phyloP scores from a whole-genome alignment of 2,113 vertebrate species.

The Tupaia tana region DNA sequence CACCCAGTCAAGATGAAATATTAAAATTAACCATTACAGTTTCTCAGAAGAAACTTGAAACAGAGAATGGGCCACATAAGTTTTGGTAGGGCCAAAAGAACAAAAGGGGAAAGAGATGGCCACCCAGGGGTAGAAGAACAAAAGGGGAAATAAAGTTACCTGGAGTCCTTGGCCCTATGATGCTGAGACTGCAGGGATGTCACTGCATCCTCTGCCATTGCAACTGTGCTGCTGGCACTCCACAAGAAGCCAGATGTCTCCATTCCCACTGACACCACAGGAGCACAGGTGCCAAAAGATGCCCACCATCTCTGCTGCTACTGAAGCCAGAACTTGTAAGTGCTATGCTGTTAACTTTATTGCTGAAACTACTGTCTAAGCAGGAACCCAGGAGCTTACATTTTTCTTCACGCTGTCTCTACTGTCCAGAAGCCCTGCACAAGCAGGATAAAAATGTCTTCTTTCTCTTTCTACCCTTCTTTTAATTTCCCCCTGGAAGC shows the following conservation, averaged over 20 bases:
- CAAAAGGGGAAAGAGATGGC: neutral
- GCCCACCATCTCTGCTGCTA: neutral
- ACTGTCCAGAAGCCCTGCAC: neutral
- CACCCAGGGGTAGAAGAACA: neutral
- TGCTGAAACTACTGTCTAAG: neutral
- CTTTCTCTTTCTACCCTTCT: neutral
- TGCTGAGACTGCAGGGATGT: neutral
- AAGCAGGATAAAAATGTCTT: neutral
- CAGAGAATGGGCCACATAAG: neutral
- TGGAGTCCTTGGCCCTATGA: neutral
- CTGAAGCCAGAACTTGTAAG: neutral
- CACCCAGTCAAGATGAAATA: neutral
- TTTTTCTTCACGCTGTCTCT: neutral
- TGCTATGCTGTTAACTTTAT: neutral
- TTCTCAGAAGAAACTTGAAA: neutral
- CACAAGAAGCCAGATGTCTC: neutral
- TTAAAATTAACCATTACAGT: neutral
- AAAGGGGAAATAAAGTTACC: neutral
- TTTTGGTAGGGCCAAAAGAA: neutral
- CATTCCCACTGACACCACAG: neutral
- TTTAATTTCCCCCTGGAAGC: neutral
- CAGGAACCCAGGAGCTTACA: neutral
- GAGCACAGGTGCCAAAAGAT: neutral
- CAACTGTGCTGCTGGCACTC: neutral
- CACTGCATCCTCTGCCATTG: too few species aligned